These are phyloP conservation scores for Sphenodon punctatus DNA, from an alignment of 2,797 vertebrate genomes.

Conservation along the genomic window DNA sequence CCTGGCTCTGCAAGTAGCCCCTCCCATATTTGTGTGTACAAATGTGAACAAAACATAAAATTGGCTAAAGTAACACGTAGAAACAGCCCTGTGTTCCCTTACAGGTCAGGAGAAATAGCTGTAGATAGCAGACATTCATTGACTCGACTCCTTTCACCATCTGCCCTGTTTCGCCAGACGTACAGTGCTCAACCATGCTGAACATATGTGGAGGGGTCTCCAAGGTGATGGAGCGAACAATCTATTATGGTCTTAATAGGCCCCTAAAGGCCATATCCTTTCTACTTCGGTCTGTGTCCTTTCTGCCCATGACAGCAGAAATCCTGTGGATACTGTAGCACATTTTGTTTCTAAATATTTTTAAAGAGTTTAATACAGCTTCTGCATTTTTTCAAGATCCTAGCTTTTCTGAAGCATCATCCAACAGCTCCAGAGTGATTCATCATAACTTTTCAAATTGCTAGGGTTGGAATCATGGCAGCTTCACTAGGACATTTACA, in stretches of 20 bases:
- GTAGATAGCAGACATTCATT: background rate
- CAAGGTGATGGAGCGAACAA: background rate
- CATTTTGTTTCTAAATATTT: background rate
- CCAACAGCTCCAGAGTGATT: constrained; percentile 55
- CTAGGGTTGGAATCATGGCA: constrained; percentile 56
- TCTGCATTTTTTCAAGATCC: constrained; percentile 40
- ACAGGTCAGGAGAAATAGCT: too few relatives aligned
- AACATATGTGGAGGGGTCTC: background rate
- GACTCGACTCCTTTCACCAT: fast-evolving
- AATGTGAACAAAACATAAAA: too few relatives aligned
- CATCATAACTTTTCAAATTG: constrained; percentile 59
- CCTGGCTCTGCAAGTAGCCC: too few relatives aligned
- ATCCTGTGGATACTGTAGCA: background rate
- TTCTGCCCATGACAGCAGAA: background rate
- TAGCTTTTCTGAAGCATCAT: constrained; percentile 50
- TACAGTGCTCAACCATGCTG: background rate
- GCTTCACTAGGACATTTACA: constrained; percentile 46
- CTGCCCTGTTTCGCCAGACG: background rate
- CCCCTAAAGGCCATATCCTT: background rate
- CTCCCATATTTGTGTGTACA: too few relatives aligned
- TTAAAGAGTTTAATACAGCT: constrained; percentile 29
- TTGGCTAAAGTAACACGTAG: too few relatives aligned
- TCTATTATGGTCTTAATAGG: background rate
- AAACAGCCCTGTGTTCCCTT: too few relatives aligned
- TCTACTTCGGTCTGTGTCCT: background rate